A percentile compares a stretch with the other conserved stretches of the same genome.
phyloP scores from a whole-genome alignment of 2,888 invertebrate species.

The Euplexia lucipara region DNA sequence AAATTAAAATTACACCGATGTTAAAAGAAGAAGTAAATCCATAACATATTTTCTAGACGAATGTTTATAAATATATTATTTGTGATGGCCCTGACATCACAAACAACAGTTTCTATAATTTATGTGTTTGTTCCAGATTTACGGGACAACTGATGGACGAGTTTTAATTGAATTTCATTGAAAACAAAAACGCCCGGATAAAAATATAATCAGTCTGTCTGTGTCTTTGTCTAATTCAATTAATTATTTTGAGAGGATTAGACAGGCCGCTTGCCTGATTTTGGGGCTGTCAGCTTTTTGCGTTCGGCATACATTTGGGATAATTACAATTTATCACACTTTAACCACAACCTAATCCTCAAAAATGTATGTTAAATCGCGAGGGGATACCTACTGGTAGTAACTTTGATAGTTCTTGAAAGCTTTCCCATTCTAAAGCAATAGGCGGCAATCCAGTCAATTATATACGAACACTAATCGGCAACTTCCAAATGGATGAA shows the following conservation, averaged over 20 bases:
- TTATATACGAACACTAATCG: constrained; percentile 24
- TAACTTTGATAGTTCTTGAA: no score
- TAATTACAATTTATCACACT: background rate
- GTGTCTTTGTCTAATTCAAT: constrained; percentile 24
- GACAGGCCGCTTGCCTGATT: background rate
- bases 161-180: constrained; percentile 51
- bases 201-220: constrained; percentile 32
- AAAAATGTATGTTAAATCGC: no score
- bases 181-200: constrained; percentile 26
- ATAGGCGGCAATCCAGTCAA: constrained; percentile 13
- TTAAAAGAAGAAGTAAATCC: background rate
- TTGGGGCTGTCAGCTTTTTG: background rate
- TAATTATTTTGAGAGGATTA: constrained; percentile 2
- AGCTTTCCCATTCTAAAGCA: constrained; percentile 1
- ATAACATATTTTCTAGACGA: background rate
- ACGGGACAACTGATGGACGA: constrained; percentile 44
- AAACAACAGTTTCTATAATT: constrained; percentile 40
- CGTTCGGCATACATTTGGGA: background rate
- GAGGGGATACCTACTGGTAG: no score
- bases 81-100: constrained; percentile 10
- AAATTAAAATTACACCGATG: background rate
- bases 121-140: constrained; percentile 43
- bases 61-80: background rate
- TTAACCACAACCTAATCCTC: no score
- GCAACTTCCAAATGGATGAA: constrained; percentile 29